Base-by-base conservation (phyloP, 2,797 vertebrate species). In the Scomberomorus guttatus region DNA sequence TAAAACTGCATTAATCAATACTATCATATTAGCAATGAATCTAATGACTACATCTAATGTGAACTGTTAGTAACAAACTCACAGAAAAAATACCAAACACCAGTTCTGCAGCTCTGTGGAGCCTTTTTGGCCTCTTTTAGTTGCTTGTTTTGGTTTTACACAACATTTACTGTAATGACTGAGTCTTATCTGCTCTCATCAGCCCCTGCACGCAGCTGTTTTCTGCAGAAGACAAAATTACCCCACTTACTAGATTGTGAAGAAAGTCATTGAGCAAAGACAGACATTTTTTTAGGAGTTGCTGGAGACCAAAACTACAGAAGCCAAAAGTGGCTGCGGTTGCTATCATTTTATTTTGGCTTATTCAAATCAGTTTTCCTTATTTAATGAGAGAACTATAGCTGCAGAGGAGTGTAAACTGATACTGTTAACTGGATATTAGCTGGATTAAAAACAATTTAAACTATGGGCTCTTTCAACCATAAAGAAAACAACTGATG, bases 1-100 rank as follows among this genome's bases (percentile, higher is more conserved):
- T 59, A 62, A 79, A 80, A 57, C 68, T 57, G 65, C 68, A 84
- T 56, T 75, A 56, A 70, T 75, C 24, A 65, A 55, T 51, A 71
- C 6, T 59, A 10, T n/a, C 11, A 11, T 11, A 37, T 12, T 11
- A 37, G 8, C 24, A 32, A 18, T 51, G 0, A 51, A 24, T 65
- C 9, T 29, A 24, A 79, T 34, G 1, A 9, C 13, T 25, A 17
- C 18, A 65, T 60, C n/a, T 24, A 32, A 54, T 52, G 32, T 57
- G 39, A 74, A 34, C 34, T 34, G 34, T 34, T 34, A 34, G 34
- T 9, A 6, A 34, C 9, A 34, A 56, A 50, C 1, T 39, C 9
- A 32, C n/a, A 25, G 27, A 34, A 9, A 25, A 24, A n/a, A n/a
- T n/a, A n/a, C n/a, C 5, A 24, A 48, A 18, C 6, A 29, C 1